Conservation (phyloP, 2,113 vertebrate genomes). For the Rhegmatorhina hoffmannsi region DNA sequence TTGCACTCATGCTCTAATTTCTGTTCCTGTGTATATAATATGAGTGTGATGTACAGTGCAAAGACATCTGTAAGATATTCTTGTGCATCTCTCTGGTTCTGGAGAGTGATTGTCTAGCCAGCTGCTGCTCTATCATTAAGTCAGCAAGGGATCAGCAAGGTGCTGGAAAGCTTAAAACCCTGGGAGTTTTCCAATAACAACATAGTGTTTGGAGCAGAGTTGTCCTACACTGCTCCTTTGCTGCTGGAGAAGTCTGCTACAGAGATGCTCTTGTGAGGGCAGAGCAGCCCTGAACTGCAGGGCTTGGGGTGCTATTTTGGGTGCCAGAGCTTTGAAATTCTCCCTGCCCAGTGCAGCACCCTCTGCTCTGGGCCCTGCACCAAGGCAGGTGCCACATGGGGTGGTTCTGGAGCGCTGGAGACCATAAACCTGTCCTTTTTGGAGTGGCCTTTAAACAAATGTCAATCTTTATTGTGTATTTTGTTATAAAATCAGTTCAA, state of each 20-base stretch:
- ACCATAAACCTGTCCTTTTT: background rate
- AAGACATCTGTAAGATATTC: background rate
- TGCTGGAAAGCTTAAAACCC: background rate
- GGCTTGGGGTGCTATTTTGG: background rate
- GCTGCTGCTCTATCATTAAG: background rate
- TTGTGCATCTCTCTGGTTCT: background rate
- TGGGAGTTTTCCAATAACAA: background rate
- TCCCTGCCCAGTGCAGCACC: background rate
- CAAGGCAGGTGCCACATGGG: background rate
- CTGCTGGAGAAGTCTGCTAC: background rate
- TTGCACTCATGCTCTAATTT: background rate
- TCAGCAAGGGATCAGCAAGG: background rate
- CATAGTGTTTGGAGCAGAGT: background rate
- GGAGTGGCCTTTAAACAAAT: constrained; percentile 6
- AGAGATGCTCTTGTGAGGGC: background rate
- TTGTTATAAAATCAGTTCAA: constrained; percentile 35
- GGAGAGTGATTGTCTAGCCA: background rate
- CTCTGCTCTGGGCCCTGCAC: background rate
- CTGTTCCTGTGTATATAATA: constrained; percentile 57
- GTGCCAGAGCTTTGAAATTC: background rate
- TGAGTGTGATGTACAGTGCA: background rate
- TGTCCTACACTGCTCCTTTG: background rate
- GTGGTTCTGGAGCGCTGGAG: background rate
- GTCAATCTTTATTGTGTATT: background rate
- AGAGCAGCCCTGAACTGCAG: background rate